Base-by-base conservation (phyloP, 1,140 invertebrate genomes). In the Sitobion miscanthi region DNA sequence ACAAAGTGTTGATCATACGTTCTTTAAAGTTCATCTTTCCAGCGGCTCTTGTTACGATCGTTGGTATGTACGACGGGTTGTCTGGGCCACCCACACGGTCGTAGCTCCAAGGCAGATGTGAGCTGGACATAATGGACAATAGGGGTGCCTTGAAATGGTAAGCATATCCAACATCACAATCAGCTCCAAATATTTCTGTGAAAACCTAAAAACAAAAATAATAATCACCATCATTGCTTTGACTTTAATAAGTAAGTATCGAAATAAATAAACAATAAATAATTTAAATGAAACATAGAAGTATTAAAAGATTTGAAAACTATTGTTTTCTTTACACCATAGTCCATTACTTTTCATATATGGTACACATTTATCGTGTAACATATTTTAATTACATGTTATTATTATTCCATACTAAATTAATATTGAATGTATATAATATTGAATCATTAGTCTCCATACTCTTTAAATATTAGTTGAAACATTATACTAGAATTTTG, bases 21-120 rank as follows among this genome's bases (percentile, higher is more conserved):
- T 93, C 45, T 5, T 86, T 94, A 91, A 94, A 94, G 42, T 91
- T 93, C 94, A 94, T 94, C 45, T 90, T 86, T 20, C 91, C 94
- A 14, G 52, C 47, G 21, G 91, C 93, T 21, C 52, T 62, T 7
- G 88, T 52, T 17, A 94, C 93, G 14, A 94, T 93, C 9, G 93
- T 94, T 2, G 94, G 94, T 49, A 94, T 94, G 57, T 94, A 94
- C 0, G 94, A 92, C 0, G 94, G 94, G 69, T 94, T 94, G 21
- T 92, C 85, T 5, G 94, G 94, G 25, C 94, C 94, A 5, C 94
- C 94, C 17, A 94, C 93, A 62, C 96, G 95, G 20, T 95, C 95
- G 69, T 96, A 96, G 93, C 96, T 95, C 96, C 96, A 97, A 21
- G 96, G 95, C 95, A 96, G 96, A 49, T 96, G 94, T 20, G 95